phyloP scores from a whole-genome alignment of 2,888 invertebrate species.

The Clusia tigrina region DNA sequence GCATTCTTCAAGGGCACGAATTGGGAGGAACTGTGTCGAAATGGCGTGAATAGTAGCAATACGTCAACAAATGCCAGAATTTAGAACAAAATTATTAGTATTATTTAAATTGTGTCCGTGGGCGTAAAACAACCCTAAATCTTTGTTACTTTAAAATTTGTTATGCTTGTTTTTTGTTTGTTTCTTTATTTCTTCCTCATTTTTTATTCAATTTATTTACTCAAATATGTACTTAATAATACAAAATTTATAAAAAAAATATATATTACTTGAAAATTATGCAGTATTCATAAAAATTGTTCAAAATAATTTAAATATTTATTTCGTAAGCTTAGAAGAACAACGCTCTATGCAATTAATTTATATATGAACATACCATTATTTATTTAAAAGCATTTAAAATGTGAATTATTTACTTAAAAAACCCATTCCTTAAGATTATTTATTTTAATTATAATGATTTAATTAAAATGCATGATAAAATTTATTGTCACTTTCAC shows the following conservation, averaged over 20 bases:
- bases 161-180: no score
- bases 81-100: conserved; percentile 1
- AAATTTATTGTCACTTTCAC: conserved; percentile 53
- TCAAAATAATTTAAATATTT: conserved; percentile 14
- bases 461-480: no score
- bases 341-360: no score
- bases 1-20: conserved; percentile 57
- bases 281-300: background rate
- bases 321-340: background rate
- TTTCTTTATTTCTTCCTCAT: conserved; percentile 6
- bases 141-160: conserved; percentile 2
- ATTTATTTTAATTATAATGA: no score
- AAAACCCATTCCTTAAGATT: no score
- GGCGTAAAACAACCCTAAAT: no score
- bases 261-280: background rate
- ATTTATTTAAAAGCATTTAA: no score
- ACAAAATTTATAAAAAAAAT: background rate
- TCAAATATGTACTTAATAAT: background rate
- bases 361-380: no score
- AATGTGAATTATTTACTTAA: no score
- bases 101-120: no score
- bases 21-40: conserved; percentile 51
- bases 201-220: no score
- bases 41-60: conserved; percentile 40
- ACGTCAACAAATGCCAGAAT: background rate